Percentiles rank a stretch among this genome's conserved stretches.
phyloP scores from a whole-genome alignment of 1,140 invertebrate species.

The Drosophila pachea region DNA sequence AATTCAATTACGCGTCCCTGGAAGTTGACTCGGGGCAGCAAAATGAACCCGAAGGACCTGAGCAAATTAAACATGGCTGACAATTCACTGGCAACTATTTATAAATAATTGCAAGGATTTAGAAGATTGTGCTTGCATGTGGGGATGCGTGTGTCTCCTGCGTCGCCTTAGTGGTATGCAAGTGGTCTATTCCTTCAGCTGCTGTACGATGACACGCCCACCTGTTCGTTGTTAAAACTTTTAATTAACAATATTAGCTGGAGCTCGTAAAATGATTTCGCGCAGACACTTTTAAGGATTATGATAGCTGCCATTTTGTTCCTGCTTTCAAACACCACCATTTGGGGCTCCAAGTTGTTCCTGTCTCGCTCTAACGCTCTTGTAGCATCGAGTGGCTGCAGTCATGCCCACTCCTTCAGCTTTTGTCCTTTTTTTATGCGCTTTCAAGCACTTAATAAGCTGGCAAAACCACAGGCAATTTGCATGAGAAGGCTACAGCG shows the following conservation, averaged over 20 bases:
- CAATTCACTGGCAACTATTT: not conserved
- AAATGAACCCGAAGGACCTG: not conserved
- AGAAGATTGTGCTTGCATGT: not conserved
- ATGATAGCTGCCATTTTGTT: constrained; percentile 32
- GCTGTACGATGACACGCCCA: constrained; percentile 6
- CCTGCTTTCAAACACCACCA: constrained; percentile 50
- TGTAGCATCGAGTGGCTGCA: not conserved
- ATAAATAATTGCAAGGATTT: constrained; percentile 32
- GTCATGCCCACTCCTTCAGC: not conserved
- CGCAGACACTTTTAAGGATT: constrained; percentile 14
- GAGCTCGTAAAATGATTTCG: constrained; percentile 1
- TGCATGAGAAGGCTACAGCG: constrained; percentile 38
- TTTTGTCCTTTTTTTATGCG: constrained; percentile 56
- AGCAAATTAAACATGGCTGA: not conserved
- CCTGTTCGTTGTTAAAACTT: constrained; percentile 52
- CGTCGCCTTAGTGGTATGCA: constrained; percentile 46
- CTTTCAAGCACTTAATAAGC: constrained; percentile 74
- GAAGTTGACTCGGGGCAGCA: not conserved
- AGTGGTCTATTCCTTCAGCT: constrained; percentile 43
- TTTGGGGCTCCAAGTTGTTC: constrained; percentile 10
- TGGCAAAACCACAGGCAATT: constrained; percentile 69
- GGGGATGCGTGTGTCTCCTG: not conserved
- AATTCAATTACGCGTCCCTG: constrained; percentile 36
- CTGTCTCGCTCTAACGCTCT: not conserved
- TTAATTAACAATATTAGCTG: constrained; percentile 65